Conservation (phyloP, 2,113 vertebrate species). For the Phylloscopus trochiloides region DNA sequence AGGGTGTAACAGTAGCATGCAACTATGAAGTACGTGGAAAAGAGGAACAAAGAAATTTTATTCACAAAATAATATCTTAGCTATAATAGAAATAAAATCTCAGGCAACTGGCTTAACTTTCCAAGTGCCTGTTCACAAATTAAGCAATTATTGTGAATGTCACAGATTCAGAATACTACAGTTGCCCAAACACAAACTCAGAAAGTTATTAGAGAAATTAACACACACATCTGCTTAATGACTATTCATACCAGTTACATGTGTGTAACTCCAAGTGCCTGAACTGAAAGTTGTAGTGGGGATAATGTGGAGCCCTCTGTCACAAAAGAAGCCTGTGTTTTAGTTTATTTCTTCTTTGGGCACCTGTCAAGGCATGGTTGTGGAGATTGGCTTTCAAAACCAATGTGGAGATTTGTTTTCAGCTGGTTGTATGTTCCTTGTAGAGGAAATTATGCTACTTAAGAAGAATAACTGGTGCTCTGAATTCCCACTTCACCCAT, state of each 20-base stretch:
- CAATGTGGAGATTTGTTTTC: background rate
- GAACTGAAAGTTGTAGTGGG: background rate
- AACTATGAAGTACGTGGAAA: background rate
- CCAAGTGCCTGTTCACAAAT: background rate
- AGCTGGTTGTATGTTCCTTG: background rate
- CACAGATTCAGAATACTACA: rapidly evolving
- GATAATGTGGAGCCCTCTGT: background rate
- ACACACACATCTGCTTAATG: background rate
- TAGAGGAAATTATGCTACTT: background rate
- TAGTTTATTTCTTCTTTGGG: background rate
- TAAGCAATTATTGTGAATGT: background rate
- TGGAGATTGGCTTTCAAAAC: too few relatives aligned
- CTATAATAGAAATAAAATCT: background rate
- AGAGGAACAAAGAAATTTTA: background rate
- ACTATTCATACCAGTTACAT: background rate
- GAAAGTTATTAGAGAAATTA: background rate
- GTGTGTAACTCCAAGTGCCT: background rate
- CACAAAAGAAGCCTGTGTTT: background rate
- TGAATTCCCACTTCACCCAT: background rate
- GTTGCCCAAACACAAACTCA: background rate
- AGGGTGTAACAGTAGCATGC: rapidly evolving
- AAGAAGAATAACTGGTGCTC: background rate
- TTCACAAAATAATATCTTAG: background rate
- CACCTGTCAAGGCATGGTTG: background rate
- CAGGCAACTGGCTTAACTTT: background rate